A percentile compares a stretch with the other conserved stretches of the same genome.
These are phyloP conservation scores for Epirrhoe tristata DNA, from an alignment of 2,888 invertebrate genomes.

Conservation along the genomic window DNA sequence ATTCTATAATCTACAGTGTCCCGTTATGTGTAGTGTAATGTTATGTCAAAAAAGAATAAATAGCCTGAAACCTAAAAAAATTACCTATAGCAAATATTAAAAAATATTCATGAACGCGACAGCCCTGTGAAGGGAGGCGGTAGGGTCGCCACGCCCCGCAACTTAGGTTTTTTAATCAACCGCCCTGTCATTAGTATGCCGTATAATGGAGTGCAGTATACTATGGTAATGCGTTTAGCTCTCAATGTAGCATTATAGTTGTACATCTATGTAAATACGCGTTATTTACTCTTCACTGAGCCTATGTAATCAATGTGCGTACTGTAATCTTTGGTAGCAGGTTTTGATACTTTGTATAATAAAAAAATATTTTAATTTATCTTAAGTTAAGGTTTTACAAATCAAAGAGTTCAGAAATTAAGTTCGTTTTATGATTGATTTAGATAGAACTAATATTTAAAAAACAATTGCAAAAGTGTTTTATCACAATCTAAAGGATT, in stretches of 20 bases:
- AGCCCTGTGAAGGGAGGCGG: slow-evolving; percentile 45
- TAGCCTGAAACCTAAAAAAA: no score
- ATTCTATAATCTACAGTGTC: no score
- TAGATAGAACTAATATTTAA: neutral
- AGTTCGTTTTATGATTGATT: neutral
- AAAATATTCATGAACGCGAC: slow-evolving; percentile 8
- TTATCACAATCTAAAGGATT: no score
- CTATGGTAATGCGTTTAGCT: slow-evolving; percentile 42
- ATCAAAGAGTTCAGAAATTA: neutral
- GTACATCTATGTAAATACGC: slow-evolving; percentile 12
- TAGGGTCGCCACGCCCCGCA: slow-evolving; percentile 66
- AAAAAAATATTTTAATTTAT: neutral
- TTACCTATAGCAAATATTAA: no score
- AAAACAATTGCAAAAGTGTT: no score
- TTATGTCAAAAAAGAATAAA: no score
- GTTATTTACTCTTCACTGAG: slow-evolving; percentile 23
- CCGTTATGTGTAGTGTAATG: no score
- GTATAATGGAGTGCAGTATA: slow-evolving; percentile 69
- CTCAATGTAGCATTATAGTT: slow-evolving; percentile 31
- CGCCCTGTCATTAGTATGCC: slow-evolving; percentile 81
- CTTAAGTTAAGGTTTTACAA: neutral
- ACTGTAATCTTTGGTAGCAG: slow-evolving; percentile 1
- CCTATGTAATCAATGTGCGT: slow-evolving; percentile 4
- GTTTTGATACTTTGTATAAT: neutral
- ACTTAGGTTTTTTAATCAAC: slow-evolving; percentile 82